Conservation (phyloP, 2,113 vertebrate species). For the Pelmatolapia mariae region DNA sequence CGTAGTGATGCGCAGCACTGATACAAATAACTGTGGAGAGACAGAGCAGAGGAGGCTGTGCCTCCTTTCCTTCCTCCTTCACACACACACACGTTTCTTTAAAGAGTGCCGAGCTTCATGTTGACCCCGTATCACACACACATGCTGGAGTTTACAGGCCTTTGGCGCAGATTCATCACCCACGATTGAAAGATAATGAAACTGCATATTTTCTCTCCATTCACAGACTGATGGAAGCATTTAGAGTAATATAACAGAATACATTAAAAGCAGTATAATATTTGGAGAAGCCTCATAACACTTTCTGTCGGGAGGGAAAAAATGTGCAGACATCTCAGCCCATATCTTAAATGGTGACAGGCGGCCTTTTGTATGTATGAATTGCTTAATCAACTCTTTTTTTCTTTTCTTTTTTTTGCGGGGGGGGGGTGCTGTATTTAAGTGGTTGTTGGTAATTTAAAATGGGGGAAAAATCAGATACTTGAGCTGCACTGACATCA, state of each 20-base stretch:
- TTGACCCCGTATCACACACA: background rate
- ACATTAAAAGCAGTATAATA: conserved; percentile 64
- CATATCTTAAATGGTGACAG: conserved; percentile 51
- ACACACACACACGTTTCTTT: background rate
- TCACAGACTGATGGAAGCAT: conserved; percentile 72
- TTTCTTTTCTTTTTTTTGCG: background rate
- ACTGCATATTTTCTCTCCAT: conserved; percentile 68
- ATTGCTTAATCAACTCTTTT: conserved; percentile 46
- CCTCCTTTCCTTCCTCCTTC: conserved; percentile 12
- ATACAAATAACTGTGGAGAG: conserved; percentile 70
- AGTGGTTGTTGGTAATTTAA: conserved; percentile 44
- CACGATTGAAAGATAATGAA: conserved; percentile 71
- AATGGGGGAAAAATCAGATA: background rate
- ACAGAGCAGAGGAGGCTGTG: conserved; percentile 42
- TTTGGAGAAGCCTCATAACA: conserved; percentile 53
- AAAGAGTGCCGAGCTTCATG: background rate
- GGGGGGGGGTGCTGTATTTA: background rate
- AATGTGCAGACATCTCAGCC: conserved; percentile 49
- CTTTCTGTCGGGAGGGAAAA: conserved; percentile 30
- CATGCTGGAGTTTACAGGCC: conserved; percentile 59
- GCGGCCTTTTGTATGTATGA: conserved; percentile 38
- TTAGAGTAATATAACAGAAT: conserved; percentile 72
- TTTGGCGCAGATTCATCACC: conserved; percentile 70
- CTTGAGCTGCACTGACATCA: conserved; percentile 29
- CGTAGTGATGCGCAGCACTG: conserved; percentile 74